Conservation (phyloP, 2,888 invertebrate species). For the Laothoe populi region DNA sequence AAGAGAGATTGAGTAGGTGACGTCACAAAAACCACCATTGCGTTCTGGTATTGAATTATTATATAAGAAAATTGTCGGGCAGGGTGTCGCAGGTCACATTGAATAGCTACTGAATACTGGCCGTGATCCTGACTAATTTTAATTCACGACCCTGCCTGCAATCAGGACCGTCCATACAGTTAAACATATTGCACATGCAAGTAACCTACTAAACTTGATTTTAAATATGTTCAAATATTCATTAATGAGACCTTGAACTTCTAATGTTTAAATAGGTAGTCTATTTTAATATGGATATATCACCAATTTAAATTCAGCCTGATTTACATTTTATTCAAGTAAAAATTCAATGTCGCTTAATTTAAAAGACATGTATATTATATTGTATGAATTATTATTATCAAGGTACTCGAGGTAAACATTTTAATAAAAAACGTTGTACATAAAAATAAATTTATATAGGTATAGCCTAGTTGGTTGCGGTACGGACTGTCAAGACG, state of each 20-base stretch:
- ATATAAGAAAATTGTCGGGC: too few species aligned
- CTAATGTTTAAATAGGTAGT: not conserved
- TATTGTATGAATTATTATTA: not conserved
- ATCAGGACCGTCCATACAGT: not conserved
- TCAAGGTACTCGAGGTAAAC: not conserved
- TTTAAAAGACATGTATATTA: not conserved
- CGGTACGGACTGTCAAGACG: too few species aligned
- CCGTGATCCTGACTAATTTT: too few species aligned
- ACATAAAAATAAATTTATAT: not conserved
- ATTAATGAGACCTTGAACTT: slow-evolving; percentile 12
- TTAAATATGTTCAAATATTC: not conserved
- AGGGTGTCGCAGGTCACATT: too few species aligned
- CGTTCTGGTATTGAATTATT: too few species aligned
- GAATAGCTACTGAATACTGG: too few species aligned
- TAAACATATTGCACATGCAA: not conserved
- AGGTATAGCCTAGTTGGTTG: too few species aligned
- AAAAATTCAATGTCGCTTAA: slow-evolving; percentile 8
- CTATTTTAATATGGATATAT: not conserved
- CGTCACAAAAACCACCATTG: too few species aligned
- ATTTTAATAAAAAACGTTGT: not conserved
- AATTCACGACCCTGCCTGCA: not conserved
- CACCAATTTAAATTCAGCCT: not conserved
- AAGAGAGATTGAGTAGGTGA: too few species aligned
- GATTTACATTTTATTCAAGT: slow-evolving; percentile 11
- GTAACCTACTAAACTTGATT: not conserved